Percentiles rank a stretch among this genome's conserved stretches.
Conservation (phyloP, 2,113 vertebrate species). For the Gobio gobio region DNA sequence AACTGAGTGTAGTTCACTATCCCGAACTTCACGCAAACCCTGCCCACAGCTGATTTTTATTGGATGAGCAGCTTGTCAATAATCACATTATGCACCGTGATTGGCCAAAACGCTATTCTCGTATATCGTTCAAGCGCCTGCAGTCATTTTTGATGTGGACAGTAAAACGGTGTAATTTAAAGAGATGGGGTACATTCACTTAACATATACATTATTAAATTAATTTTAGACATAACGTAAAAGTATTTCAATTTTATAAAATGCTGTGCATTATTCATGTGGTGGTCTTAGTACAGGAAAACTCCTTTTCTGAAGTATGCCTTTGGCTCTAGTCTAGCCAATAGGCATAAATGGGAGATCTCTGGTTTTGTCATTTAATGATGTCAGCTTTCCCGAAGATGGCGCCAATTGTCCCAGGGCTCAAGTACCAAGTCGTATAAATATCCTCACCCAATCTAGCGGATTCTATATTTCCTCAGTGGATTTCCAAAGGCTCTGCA, state of each 20-base stretch:
- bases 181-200: neutral
- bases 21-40: slow-evolving; percentile 57
- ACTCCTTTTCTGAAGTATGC: neutral
- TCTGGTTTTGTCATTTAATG: slow-evolving; percentile 43
- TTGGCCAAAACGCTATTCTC: slow-evolving; percentile 64
- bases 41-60: slow-evolving; percentile 58
- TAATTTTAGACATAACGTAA: neutral
- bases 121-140: slow-evolving; percentile 66
- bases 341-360: neutral
- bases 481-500: no score
- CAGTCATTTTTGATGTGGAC: slow-evolving; percentile 24
- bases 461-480: neutral
- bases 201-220: neutral
- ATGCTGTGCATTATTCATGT: neutral
- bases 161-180: slow-evolving; percentile 8
- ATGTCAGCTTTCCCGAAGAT: slow-evolving; percentile 35
- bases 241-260: neutral
- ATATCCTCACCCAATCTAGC: neutral
- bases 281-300: neutral
- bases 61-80: slow-evolving; percentile 60
- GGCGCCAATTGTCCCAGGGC: slow-evolving; percentile 15
- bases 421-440: neutral
- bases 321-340: neutral
- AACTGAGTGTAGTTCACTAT: slow-evolving; percentile 71
- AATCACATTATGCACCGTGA: slow-evolving; percentile 35